Evolutionary conservation across 2,888 invertebrate genomes (phyloP), one percentile per base, ranked within the genome.

Genomic region (Ophonus ardosiacus): DNA sequence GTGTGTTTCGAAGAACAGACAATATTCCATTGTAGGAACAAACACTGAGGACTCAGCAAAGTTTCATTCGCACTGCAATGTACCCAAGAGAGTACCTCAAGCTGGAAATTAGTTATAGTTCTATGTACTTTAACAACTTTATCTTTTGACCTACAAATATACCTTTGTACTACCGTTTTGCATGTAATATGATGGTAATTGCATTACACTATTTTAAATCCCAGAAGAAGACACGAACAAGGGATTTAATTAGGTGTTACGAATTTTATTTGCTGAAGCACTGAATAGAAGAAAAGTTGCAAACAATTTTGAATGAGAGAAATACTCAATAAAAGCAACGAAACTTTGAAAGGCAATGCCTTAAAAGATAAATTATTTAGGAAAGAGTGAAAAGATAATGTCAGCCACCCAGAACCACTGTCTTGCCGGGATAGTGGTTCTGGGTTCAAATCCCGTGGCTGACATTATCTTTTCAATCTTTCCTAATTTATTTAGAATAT

Each of bases 41-140:
- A 68, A 68, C 68, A 68, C 68, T 24, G 68, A 31, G 31, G 2
- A 31, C 31, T 31, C n/a, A 31, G 24, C 38, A 15, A 68, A 38
- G 68, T 68, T 68, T 68, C 68, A 68, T 68, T 68, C 38, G 31
- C 68, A 31, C 68, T 68, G 38, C 31, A 68, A 68, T 68, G n/a
- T 6, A 68, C 38, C 68, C 68, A 5, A 15, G 38, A 38, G 38
- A 15, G n/a, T n/a, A 63, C 18, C 13, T 10, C 24, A 5, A 8
- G 18, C 21, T 13, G 63, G 21, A 63, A 63, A 63, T 63, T 63
- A 63, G 63, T 63, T 21, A 63, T 63, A 63, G 63, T 21, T 51
- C 43, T 51, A 51, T 63, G 63, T 63, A 63, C 21, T 63, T 63
- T 21, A 24, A 63, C 63, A 63, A 59, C 18, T 51, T 51, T 51